Percentiles rank a stretch among this genome's conserved stretches.
phyloP scores from a whole-genome alignment of 2,113 vertebrate species.

The Platysternon megacephalum region DNA sequence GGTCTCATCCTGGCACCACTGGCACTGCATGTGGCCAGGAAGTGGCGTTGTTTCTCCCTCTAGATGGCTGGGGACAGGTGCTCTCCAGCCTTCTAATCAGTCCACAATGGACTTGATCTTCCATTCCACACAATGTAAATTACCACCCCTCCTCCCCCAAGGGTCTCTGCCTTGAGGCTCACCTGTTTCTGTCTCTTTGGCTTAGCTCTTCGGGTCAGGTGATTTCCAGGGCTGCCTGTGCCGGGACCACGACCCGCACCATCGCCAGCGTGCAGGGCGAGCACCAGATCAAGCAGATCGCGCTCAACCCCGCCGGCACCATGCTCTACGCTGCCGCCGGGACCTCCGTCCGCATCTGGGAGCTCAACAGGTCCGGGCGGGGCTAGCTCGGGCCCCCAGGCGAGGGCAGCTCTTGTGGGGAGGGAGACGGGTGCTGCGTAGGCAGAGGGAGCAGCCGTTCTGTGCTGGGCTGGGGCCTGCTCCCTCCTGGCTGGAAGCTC shows the following conservation, averaged over 20 bases:
- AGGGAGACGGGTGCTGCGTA: background rate
- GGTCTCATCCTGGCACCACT: too few relatives aligned
- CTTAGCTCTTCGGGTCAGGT: conserved; percentile 93
- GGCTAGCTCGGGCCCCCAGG: background rate
- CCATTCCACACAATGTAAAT: background rate
- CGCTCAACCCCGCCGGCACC: conserved; percentile 90
- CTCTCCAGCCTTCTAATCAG: rapidly evolving
- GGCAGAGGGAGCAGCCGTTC: background rate
- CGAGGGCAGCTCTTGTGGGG: rapidly evolving
- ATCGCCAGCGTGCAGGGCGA: conserved; percentile 91
- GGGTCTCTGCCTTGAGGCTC: background rate
- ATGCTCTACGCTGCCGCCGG: conserved; percentile 91
- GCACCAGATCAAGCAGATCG: conserved; percentile 96
- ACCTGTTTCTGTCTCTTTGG: background rate
- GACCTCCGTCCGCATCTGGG: conserved; percentile 93
- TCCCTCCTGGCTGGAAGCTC: background rate
- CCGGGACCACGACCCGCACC: conserved; percentile 85
- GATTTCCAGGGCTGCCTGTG: conserved; percentile 90
- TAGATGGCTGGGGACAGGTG: background rate
- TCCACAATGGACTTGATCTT: background rate
- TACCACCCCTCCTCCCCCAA: background rate
- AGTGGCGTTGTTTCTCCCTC: background rate
- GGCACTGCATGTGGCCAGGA: background rate
- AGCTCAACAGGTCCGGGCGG: conserved; percentile 88
- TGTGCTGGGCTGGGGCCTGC: too few relatives aligned